phyloP scores from a whole-genome alignment of 1,140 invertebrate genomes.

The Drosophila ananassae region DNA sequence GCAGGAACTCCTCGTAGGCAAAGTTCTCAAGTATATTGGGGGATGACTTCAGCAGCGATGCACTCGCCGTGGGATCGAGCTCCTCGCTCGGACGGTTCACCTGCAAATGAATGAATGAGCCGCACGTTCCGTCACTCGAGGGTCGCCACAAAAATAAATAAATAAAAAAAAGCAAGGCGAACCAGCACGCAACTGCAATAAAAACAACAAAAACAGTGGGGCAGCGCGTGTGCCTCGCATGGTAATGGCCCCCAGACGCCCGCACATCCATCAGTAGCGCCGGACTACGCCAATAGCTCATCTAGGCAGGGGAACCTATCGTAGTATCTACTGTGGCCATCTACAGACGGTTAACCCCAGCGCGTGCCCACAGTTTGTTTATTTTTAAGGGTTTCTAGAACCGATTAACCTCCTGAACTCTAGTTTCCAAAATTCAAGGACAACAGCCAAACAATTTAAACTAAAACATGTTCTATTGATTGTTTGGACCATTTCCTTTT shows the following conservation, averaged over 20 bases:
- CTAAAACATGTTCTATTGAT: too few species aligned
- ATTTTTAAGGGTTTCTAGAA: not conserved
- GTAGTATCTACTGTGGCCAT: not conserved
- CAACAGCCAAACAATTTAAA: not conserved
- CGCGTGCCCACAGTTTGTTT: conserved; percentile 1
- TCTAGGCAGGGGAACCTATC: conserved; percentile 11
- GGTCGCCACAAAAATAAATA: conserved; percentile 27
- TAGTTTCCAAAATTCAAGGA: not conserved
- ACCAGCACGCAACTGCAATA: conserved; percentile 70
- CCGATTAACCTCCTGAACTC: conserved; percentile 16
- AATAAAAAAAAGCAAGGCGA: conserved; percentile 50
- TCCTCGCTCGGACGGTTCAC: conserved; percentile 53
- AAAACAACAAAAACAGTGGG: conserved; percentile 50
- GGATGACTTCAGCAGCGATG: conserved; percentile 71
- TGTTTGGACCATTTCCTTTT: too few species aligned
- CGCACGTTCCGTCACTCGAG: conserved; percentile 20
- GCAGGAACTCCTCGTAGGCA: conserved; percentile 70
- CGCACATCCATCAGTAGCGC: conserved; percentile 25
- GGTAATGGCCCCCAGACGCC: conserved; percentile 58
- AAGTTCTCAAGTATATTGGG: conserved; percentile 81
- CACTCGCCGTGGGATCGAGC: conserved; percentile 63
- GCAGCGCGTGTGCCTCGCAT: conserved; percentile 54
- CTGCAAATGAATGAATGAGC: conserved; percentile 60
- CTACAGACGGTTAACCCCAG: not conserved
- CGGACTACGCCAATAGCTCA: conserved; percentile 34